These are phyloP conservation scores for Steatornis caripensis DNA, from an alignment of 2,113 vertebrate species.

Conservation along the genomic window DNA sequence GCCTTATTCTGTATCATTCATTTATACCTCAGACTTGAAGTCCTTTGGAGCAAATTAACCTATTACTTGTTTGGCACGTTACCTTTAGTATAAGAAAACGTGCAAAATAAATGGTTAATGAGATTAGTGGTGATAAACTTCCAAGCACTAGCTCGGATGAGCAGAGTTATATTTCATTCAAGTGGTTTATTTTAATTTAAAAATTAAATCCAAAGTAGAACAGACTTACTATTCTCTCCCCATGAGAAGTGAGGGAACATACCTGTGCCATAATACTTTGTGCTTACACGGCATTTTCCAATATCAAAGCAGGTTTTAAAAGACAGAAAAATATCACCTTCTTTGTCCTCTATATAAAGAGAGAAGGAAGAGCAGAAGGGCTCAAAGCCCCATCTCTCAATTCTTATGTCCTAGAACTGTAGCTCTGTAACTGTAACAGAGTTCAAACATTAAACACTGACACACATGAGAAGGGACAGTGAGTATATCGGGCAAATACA, in stretches of 20 bases:
- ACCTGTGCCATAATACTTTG: not conserved
- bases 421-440: not conserved
- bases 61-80: not conserved
- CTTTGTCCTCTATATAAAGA: not conserved
- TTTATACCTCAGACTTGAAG: not conserved
- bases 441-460: not conserved
- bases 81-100: not conserved
- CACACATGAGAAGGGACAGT: rapidly evolving
- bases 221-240: not conserved
- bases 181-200: not conserved
- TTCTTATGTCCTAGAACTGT: not conserved
- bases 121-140: not conserved
- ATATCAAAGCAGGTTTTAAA: not conserved
- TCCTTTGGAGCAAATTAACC: not conserved
- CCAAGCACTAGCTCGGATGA: not conserved
- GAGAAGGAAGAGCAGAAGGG: not conserved
- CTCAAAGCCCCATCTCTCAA: not conserved
- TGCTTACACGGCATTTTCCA: not conserved
- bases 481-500: not conserved
- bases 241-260: not conserved
- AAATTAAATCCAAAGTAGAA: not conserved
- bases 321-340: not conserved
- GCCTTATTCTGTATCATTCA: not conserved
- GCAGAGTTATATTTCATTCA: not conserved
- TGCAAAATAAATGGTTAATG: not conserved